A percentile compares a stretch with the other conserved stretches of the same genome.
Conservation (phyloP, 2,113 vertebrate species). For the Stigmatopora argus region DNA sequence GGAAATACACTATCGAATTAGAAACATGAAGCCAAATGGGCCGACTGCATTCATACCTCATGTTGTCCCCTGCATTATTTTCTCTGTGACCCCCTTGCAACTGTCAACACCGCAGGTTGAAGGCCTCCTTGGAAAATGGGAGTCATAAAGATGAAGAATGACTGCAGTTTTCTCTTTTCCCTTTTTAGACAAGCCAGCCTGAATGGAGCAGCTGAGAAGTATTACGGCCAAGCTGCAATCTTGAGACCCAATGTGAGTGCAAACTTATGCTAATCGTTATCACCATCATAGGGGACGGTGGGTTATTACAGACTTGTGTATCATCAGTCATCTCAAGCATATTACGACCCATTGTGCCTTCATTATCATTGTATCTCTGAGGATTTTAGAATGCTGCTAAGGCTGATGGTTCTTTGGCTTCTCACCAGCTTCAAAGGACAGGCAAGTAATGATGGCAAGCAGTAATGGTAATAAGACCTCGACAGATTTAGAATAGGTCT, state of each 20-base stretch:
- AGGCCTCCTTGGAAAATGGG: conserved; percentile 46
- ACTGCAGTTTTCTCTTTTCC: conserved; percentile 44
- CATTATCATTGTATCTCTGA: conserved; percentile 41
- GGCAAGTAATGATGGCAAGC: conserved; percentile 39
- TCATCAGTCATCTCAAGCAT: conserved; percentile 29
- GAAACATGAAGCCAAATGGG: conserved; percentile 12
- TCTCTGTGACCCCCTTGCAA: conserved; percentile 50
- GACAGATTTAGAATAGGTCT: conserved; percentile 38
- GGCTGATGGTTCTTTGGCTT: conserved; percentile 47
- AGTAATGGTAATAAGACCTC: conserved; percentile 58
- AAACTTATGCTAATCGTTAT: conserved; percentile 24
- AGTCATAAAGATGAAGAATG: conserved; percentile 65
- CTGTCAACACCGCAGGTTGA: conserved; percentile 51
- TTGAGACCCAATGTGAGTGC: conserved; percentile 93
- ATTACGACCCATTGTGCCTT: conserved; percentile 18
- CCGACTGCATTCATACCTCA: conserved; percentile 27
- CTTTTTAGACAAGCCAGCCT: conserved; percentile 90
- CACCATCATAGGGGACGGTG: conserved; percentile 23
- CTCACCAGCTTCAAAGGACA: conserved; percentile 60
- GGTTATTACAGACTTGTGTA: conserved; percentile 28
- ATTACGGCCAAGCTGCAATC: conserved; percentile 87
- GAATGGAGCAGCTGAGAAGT: conserved; percentile 90
- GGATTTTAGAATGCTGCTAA: conserved; percentile 26
- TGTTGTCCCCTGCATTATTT: conserved; percentile 39
- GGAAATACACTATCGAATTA: conserved; percentile 24